phyloP scores from a whole-genome alignment of 2,888 invertebrate genomes.

The Hoplodrina ambigua region DNA sequence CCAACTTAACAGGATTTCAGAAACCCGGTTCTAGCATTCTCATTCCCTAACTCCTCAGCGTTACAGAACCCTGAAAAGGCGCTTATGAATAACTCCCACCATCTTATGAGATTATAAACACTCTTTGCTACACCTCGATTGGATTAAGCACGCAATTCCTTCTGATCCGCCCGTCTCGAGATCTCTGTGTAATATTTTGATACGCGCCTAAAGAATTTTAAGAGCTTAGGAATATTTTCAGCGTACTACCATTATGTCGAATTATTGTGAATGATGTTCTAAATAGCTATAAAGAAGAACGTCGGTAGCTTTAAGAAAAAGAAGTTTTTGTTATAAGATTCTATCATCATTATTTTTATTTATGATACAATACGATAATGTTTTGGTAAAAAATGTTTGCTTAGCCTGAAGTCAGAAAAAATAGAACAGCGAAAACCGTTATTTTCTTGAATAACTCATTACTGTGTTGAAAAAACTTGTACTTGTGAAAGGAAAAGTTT shows the following conservation, averaged over 20 bases:
- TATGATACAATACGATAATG: conserved; percentile 20
- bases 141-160: conserved; percentile 37
- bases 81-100: conserved; percentile 13
- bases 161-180: conserved; percentile 24
- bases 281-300: conserved; percentile 8
- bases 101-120: conserved; percentile 40
- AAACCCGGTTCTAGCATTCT: conserved; percentile 12
- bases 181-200: conserved; percentile 19
- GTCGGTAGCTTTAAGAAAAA: conserved; percentile 14
- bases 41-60: not conserved
- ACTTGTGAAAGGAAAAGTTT: not conserved
- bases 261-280: conserved; percentile 33
- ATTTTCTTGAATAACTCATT: not conserved
- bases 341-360: conserved; percentile 17
- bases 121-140: conserved; percentile 22
- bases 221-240: conserved; percentile 15
- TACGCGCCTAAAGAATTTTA: conserved; percentile 13
- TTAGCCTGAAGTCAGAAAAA: conserved; percentile 9
- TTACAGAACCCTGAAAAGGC: conserved; percentile 14
- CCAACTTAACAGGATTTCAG: not conserved
- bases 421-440: not conserved
- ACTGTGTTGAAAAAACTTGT: not conserved
- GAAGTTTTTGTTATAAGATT: conserved; percentile 12
- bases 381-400: conserved; percentile 4
- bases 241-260: conserved; percentile 14